Evolutionary conservation across 2,888 invertebrate genomes (phyloP).

Genomic region (Noctua fimbriata): DNA sequence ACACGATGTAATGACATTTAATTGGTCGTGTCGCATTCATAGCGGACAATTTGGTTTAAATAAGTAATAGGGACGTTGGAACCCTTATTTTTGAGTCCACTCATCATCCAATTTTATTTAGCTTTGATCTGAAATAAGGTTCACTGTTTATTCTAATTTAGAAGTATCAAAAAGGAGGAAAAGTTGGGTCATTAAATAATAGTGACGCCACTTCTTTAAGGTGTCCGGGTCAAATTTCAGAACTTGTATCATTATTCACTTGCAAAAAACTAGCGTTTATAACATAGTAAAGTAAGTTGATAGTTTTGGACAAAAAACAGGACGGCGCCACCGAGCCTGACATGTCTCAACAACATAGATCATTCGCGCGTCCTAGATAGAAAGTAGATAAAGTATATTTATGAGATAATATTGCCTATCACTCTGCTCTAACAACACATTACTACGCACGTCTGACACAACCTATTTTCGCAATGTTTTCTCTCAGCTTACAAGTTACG

Average conservation of each 20-base stretch:
- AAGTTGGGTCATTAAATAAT: neutral
- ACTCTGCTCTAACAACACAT: slow-evolving; percentile 48
- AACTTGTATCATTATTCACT: slow-evolving; percentile 50
- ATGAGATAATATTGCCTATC: slow-evolving; percentile 60
- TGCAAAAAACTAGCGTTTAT: slow-evolving; percentile 55
- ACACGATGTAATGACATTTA: slow-evolving; percentile 77
- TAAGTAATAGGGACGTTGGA: slow-evolving; percentile 31
- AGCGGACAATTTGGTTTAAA: slow-evolving; percentile 64
- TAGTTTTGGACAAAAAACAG: slow-evolving; percentile 66
- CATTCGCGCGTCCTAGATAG: slow-evolving; percentile 75
- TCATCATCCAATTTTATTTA: slow-evolving; percentile 6
- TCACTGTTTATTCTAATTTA: neutral
- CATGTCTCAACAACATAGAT: slow-evolving; percentile 74
- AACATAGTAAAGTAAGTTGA: slow-evolving; percentile 46
- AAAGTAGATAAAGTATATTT: slow-evolving; percentile 70
- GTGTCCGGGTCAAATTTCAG: slow-evolving; percentile 34
- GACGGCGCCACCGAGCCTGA: slow-evolving; percentile 76
- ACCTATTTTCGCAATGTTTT: slow-evolving; percentile 50
- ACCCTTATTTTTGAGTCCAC: slow-evolving; percentile 47
- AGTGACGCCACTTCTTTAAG: slow-evolving; percentile 19
- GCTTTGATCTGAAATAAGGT: neutral
- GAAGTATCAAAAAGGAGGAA: neutral
- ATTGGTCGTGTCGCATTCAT: slow-evolving; percentile 78
- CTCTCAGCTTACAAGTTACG: slow-evolving; percentile 32
- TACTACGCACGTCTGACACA: slow-evolving; percentile 35